Evolutionary conservation across 1,140 invertebrate genomes (phyloP), one percentile per base, ranked within the genome.

Genomic region (Drosophila jambulina): DNA sequence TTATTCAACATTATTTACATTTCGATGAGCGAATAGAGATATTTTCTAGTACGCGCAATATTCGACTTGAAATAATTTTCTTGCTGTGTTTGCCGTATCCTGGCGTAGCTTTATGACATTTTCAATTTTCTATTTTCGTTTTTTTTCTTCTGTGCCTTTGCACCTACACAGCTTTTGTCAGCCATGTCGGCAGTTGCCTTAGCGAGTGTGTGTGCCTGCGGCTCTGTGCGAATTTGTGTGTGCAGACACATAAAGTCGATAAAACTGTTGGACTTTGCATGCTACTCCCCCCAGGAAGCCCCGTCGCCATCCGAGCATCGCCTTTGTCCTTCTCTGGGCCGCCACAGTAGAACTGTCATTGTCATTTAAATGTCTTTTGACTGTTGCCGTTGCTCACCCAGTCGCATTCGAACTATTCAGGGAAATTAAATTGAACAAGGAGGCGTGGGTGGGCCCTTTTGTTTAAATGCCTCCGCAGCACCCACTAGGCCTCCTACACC

Each of bases 341-440:
- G 74, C 68, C 72, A 84, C 80, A 84, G 77, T 85, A 60, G 63
- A 78, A 84, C 80, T 85, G 84, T 85, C 84, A 82, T 88, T 88
- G 81, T 85, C 85, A 88, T 88, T 88, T 90, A 90, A 88, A 85
- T 88, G 81, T 90, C 84, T 81, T 82, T 88, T 82, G 85, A 85
- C 85, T 88, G 85, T 83, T 87, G 72, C 86, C 63, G 65, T 48
- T 82, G 43, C 56, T 78, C 60, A 58, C 68, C 36, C 68, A 72
- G 57, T 36, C 56, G 19, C 51, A 21, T 25, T 49, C 36, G 48
- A 59, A 32, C 74, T 68, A 69, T 78, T 78, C 63, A 78, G 27
- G 57, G 57, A 70, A 70, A 78, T 78, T 83, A 80, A 80, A 86
- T 88, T 87, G 60, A 81, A 77, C 62, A 56, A 21, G 72, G 42